Evolutionary conservation across 2,113 vertebrate species (phyloP), one percentile per base, ranked within the genome.

Genomic region (Pongo pygmaeus): DNA sequence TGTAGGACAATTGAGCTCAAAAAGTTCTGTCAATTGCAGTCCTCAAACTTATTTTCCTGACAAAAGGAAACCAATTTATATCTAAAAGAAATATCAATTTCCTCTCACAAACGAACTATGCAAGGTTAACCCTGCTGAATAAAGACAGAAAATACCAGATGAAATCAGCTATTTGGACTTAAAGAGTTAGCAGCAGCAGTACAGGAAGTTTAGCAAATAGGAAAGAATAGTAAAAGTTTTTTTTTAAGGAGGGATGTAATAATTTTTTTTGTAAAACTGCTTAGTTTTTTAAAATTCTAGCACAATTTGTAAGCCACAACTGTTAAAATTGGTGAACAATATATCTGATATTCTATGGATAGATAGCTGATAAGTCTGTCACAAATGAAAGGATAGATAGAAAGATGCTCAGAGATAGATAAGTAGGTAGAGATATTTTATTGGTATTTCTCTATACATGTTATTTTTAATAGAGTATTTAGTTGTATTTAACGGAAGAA

Each of bases 51-150:
- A 77, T 88, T 96, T 96, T 92, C 30, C 67, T 84, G 12, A 43
- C 91, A n/a, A 61, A 85, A 48, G 18, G 55, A 48, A 40, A n/a
- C 18, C 46, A 38, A 89, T 92, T 67, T 89, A 55, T 89, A 64
- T 59, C 48, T 50, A n/a, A 88, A 79, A 93, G 16, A 91, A 96
- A 93, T 84, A 87, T 64, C 23, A 40, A 87, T 84, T 95, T 59
- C 27, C 16, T 77, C 4, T 96, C 59, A 79, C 25, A 93, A 96
- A 92, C 35, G 67, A 92, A n/a, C 35, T 5, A 57, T 46, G 7
- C 3, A 27, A 95, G 5, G 32, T 27, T 74, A 93, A 93, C 38
- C 6, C 23, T 69, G 35, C 59, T 94, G 43, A 77, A 92, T 72
- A 95, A 97, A 89, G 30, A 72, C 3, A 85, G 40, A 75, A 79